Conservation (phyloP, 2,113 vertebrate genomes). For the Opisthocomus hoazin region DNA sequence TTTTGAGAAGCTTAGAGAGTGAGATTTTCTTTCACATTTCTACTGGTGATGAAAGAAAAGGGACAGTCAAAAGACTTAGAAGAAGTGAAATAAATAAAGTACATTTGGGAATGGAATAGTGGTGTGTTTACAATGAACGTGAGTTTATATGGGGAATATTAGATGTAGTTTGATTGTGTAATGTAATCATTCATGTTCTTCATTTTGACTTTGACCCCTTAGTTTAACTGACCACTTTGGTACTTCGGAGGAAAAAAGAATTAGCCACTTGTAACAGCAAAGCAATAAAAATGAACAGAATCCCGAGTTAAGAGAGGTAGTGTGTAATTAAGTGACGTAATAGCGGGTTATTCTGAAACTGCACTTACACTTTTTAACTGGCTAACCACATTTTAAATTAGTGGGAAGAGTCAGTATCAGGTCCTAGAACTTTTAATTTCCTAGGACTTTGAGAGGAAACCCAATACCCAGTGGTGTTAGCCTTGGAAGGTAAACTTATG, state of each 20-base stretch:
- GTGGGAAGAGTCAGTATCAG: neutral
- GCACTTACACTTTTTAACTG: neutral
- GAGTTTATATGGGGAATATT: neutral
- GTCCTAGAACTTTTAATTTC: neutral
- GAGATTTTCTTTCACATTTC: neutral
- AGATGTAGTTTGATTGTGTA: neutral
- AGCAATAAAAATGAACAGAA: neutral
- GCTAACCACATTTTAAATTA: neutral
- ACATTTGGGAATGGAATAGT: neutral
- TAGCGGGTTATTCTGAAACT: neutral
- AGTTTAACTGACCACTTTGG: neutral
- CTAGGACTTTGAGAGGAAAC: neutral
- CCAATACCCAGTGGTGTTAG: neutral
- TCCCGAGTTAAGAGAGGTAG: neutral
- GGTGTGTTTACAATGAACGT: neutral
- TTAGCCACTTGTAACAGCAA: neutral
- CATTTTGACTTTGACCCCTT: neutral
- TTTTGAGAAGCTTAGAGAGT: neutral
- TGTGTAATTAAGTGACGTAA: neutral
- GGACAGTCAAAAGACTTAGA: neutral
- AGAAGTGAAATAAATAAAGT: neutral
- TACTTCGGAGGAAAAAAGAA: neutral
- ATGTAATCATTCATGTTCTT: neutral
- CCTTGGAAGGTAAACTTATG: neutral
- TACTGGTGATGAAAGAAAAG: neutral